Conservation (phyloP, 2,888 invertebrate genomes). For the Hedychridium roseum region DNA sequence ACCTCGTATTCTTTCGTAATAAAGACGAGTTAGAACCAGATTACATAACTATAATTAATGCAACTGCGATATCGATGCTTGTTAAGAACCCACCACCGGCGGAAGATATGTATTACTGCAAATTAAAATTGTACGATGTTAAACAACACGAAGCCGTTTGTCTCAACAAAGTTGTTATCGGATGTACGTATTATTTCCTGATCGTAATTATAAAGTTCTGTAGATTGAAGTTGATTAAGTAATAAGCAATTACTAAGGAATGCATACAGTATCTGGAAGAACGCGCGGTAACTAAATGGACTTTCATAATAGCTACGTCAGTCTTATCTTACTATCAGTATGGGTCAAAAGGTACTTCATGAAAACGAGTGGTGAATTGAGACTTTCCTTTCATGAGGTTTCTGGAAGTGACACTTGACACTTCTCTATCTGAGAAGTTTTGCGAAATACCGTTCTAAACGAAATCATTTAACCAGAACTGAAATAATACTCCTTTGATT, state of each 20-base stretch:
- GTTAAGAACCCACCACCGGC: slow-evolving; percentile 68
- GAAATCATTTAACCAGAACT: too few relatives aligned
- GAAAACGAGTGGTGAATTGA: slow-evolving; percentile 31
- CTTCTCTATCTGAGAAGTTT: too few relatives aligned
- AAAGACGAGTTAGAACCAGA: slow-evolving; percentile 59
- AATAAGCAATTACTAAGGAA: too few relatives aligned
- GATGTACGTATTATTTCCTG: slow-evolving; percentile 67
- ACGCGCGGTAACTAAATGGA: too few relatives aligned
- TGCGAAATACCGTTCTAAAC: too few relatives aligned
- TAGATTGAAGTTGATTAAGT: too few relatives aligned
- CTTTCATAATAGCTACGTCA: too few relatives aligned
- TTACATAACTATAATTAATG: slow-evolving; percentile 68
- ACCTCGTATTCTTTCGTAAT: slow-evolving; percentile 65
- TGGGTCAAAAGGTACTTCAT: slow-evolving; percentile 34
- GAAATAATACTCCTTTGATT: too few relatives aligned
- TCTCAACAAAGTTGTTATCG: slow-evolving; percentile 68
- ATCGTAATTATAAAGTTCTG: too few relatives aligned
- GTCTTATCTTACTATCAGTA: slow-evolving; percentile 44
- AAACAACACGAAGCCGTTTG: slow-evolving; percentile 62
- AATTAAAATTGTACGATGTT: slow-evolving; percentile 57
- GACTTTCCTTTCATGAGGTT: slow-evolving; percentile 24
- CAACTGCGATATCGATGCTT: slow-evolving; percentile 70
- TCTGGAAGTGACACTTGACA: slow-evolving; percentile 19
- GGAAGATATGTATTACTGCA: slow-evolving; percentile 68
- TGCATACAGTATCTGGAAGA: too few relatives aligned